Evolutionary conservation across 1,140 invertebrate genomes (phyloP), one percentile per base, ranked within the genome.

Genomic region (Penaeus vannamei): DNA sequence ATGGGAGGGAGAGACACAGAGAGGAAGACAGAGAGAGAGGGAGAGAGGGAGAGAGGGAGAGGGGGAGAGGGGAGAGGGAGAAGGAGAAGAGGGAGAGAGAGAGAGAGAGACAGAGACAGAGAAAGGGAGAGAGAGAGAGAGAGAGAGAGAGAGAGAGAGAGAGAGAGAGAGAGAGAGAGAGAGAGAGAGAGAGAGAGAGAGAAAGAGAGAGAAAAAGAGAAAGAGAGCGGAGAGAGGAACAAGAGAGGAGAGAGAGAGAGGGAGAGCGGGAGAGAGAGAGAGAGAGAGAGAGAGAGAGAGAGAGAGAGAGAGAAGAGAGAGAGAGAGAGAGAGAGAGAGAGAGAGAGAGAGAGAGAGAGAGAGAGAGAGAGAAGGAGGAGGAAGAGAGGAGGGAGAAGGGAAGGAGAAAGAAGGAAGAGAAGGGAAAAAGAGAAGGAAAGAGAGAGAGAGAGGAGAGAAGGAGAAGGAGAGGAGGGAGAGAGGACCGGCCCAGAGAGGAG

Each of bases 341-440:
- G n/a, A n/a, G 62, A n/a, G n/a, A n/a, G 62, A 64, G n/a, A n/a
- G 62, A 64, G n/a, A 64, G 62, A n/a, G n/a, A n/a, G 62, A 64
- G n/a, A n/a, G 62, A n/a, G n/a, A n/a, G 62, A 64, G n/a, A n/a
- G n/a, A n/a, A 64, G n/a, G 62, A n/a, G n/a, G 62, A n/a, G n/a
- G n/a, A n/a, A n/a, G 62, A 64, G 62, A n/a, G n/a, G n/a, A n/a
- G 62, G 62, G n/a, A 64, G 62, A n/a, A 64, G 62, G 62, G n/a
- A 64, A n/a, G 62, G 62, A 64, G 62, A n/a, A 64, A 64, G 62
- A n/a, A n/a, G n/a, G n/a, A n/a, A n/a, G n/a, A n/a, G 62, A 64
- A 64, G 62, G 62, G 62, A 64, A n/a, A n/a, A 64, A 64, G 62
- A n/a, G 62, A 64, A n/a, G 62, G n/a, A 64, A n/a, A n/a, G 62